Evolutionary conservation across 2,888 invertebrate genomes (phyloP).

Genomic region (Brachyptera risi): DNA sequence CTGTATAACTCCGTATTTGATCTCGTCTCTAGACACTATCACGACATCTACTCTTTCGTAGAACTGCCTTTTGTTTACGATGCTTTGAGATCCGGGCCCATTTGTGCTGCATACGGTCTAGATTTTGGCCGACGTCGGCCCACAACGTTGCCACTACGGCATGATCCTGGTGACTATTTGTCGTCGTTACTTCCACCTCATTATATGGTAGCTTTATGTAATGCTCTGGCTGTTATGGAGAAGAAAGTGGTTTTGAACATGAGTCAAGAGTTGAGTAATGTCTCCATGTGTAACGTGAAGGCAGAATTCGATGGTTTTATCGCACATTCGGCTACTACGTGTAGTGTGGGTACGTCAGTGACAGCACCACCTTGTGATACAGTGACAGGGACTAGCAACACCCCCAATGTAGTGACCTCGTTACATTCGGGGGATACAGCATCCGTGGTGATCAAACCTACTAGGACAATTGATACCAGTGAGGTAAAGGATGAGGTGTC

Average conservation of each 20-base stretch:
- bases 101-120: conserved; percentile 59
- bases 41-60: neutral
- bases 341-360: neutral
- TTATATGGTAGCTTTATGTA: conserved; percentile 74
- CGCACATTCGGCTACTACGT: neutral
- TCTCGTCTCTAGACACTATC: conserved; percentile 47
- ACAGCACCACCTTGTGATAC: neutral
- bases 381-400: neutral
- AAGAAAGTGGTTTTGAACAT: conserved; percentile 62
- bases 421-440: too few species aligned
- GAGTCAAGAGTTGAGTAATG: neutral
- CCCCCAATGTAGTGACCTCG: too few species aligned
- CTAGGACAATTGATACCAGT: neutral
- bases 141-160: conserved; percentile 16
- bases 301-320: neutral
- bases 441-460: neutral
- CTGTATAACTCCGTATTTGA: conserved; percentile 68
- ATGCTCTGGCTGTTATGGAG: conserved; percentile 64
- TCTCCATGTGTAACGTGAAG: neutral
- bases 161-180: conserved; percentile 31
- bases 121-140: conserved; percentile 46
- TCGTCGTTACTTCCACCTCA: conserved; percentile 44
- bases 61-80: conserved; percentile 53
- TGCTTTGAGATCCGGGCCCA: conserved; percentile 57
- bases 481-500: neutral